Evolutionary conservation across 1,140 invertebrate species (phyloP).

Genomic region (Drosophila quadrilineata): DNA sequence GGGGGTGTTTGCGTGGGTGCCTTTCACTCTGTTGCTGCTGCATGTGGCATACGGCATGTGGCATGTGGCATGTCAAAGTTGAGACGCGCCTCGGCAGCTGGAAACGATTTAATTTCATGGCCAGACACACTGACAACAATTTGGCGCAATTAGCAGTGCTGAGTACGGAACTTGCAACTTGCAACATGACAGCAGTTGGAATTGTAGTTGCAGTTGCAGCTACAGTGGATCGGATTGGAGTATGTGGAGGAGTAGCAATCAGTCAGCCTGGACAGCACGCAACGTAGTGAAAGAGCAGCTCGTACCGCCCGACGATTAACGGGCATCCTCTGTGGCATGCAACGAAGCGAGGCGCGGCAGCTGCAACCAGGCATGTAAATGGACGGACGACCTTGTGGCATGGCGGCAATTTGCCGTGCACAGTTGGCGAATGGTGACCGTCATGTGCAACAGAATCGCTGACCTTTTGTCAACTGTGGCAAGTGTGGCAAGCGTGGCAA

Average conservation of each 20-base stretch:
- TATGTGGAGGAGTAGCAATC: too few species aligned
- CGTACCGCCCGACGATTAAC: slow-evolving; percentile 26
- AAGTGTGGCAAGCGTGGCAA: slow-evolving; percentile 12
- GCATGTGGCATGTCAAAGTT: slow-evolving; percentile 65
- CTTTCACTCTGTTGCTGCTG: slow-evolving; percentile 59
- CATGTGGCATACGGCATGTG: slow-evolving; percentile 30
- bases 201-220: too few species aligned
- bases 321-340: not conserved
- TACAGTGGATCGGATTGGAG: too few species aligned
- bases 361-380: slow-evolving; percentile 21
- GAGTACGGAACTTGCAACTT: too few species aligned
- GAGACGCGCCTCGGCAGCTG: slow-evolving; percentile 42
- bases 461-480: slow-evolving; percentile 50
- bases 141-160: slow-evolving; percentile 58
- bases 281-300: too few species aligned
- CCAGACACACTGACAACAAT: slow-evolving; percentile 40
- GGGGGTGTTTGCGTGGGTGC: slow-evolving; percentile 75
- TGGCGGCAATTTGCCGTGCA: slow-evolving; percentile 39
- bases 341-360: not conserved
- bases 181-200: too few species aligned
- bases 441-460: slow-evolving; percentile 42
- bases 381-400: slow-evolving; percentile 47
- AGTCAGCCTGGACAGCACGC: too few species aligned
- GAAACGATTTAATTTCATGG: slow-evolving; percentile 74
- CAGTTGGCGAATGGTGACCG: slow-evolving; percentile 52